Percentiles rank a stretch among this genome's conserved stretches.
Evolutionary conservation across 1,140 invertebrate species (phyloP).

Genomic region (Pseudomyrmex concolor): DNA sequence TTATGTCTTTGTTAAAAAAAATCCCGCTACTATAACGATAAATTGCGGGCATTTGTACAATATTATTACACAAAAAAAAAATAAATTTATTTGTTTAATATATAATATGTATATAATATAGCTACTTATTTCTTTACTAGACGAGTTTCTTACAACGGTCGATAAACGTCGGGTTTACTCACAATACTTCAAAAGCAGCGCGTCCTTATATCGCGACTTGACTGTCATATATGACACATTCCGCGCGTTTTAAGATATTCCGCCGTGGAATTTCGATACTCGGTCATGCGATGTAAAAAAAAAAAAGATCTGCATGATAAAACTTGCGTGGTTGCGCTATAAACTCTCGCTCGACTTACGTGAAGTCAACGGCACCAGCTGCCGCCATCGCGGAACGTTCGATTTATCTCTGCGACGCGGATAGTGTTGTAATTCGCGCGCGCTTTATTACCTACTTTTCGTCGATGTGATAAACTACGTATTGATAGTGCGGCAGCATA

Average conservation of each 20-base stretch:
- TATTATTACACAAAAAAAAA: too few relatives aligned
- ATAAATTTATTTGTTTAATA: not conserved
- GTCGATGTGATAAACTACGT: slow-evolving; percentile 30
- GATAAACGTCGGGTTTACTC: slow-evolving; percentile 8
- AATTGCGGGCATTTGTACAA: too few relatives aligned
- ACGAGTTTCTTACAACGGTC: not conserved
- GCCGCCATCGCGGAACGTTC: slow-evolving; percentile 7
- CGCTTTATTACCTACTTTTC: slow-evolving; percentile 51
- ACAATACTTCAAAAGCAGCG: not conserved
- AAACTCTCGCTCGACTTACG: slow-evolving; percentile 26
- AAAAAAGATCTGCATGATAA: slow-evolving; percentile 38
- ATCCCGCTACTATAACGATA: too few relatives aligned
- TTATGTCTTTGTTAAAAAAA: too few relatives aligned
- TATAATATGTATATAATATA: not conserved
- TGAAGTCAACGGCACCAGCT: slow-evolving; percentile 28
- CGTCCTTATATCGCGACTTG: not conserved
- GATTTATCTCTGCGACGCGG: slow-evolving; percentile 42
- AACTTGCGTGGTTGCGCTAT: slow-evolving; percentile 1
- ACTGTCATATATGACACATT: slow-evolving; percentile 21
- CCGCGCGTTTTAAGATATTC: slow-evolving; percentile 21
- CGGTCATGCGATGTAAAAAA: slow-evolving; percentile 21
- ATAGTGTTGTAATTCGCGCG: slow-evolving; percentile 44
- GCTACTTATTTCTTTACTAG: not conserved
- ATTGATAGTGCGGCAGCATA: slow-evolving; percentile 7
- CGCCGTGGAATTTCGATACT: slow-evolving; percentile 9